phyloP scores from a whole-genome alignment of 1,140 invertebrate genomes.

The Sitobion miscanthi region DNA sequence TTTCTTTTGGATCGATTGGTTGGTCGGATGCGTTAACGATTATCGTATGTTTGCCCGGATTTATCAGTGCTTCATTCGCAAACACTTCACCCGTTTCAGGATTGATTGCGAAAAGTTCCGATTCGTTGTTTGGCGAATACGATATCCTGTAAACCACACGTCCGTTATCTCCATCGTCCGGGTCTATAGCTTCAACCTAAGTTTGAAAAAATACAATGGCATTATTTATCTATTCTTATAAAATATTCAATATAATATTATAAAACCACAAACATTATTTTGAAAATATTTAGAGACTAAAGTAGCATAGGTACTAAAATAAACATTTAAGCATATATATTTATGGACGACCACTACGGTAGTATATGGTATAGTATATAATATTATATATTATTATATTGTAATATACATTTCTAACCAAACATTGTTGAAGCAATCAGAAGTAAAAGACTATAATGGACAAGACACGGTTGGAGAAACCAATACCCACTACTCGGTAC shows the following conservation, averaged over 20 bases:
- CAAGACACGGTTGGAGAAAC: too few relatives aligned
- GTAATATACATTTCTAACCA: too few relatives aligned
- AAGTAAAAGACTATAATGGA: too few relatives aligned
- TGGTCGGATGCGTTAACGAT: constrained; percentile 84
- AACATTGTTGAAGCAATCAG: too few relatives aligned
- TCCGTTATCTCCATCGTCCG: constrained; percentile 81
- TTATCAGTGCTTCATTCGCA: constrained; percentile 72
- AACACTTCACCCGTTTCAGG: constrained; percentile 73
- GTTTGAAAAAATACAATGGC: not conserved
- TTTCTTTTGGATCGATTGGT: constrained; percentile 80
- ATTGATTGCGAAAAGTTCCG: constrained; percentile 76
- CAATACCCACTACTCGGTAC: too few relatives aligned
- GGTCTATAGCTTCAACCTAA: constrained; percentile 77
- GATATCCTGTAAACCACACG: constrained; percentile 79
- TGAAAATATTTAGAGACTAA: not conserved
- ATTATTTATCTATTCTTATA: not conserved
- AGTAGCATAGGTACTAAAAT: not conserved
- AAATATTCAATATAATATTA: not conserved
- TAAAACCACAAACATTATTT: not conserved
- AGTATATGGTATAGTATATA: not conserved
- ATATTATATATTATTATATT: too few relatives aligned
- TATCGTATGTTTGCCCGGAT: constrained; percentile 75
- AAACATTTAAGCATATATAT: not conserved
- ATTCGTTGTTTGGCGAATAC: constrained; percentile 69
- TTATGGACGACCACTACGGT: not conserved